Evolutionary conservation across 2,113 vertebrate genomes (phyloP), one percentile per base, ranked within the genome.

Genomic region (Rhynchopsitta pachyrhyncha): DNA sequence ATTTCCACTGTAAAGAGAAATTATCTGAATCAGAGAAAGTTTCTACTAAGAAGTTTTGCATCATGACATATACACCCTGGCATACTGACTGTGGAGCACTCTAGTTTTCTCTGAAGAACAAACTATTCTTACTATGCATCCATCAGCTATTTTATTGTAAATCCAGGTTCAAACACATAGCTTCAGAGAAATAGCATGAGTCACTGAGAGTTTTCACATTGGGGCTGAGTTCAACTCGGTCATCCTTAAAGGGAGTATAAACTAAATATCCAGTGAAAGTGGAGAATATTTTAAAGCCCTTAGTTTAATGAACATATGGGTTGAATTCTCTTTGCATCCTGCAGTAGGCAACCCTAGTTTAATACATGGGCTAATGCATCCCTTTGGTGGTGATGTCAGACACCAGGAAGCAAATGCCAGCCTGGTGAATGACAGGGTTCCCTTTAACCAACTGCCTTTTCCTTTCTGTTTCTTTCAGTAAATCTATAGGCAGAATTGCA

Each of bases 261-360:
- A 82, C 27, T 41, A 60, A 85, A 66, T 44, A 46, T 70, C 68
- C 67, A 70, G 71, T 52, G 66, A 46, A 96, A 95, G 28, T 68
- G 47, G 17, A 83, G 67, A 53, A 33, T 82, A 80, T 86, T 93
- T 88, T 82, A 93, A 92, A 62, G 29, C 49, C 74, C 14, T 90
- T 33, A 47, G 3, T 76, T 94, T 95, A 93, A 77, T 71, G 62
- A 96, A 11, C 17, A 33, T 23, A 35, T 71, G 52, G 39, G 50
- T 35, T 95, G 46, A 79, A 82, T 90, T 83, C 39, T 31, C 60
- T 77, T 71, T 96, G 62, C 62, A n/a, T 91, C 39, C 16, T 49
- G 25, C 37, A 83, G 39, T 35, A 94, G 47, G 52, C 33, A 89
- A 37, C 68, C 27, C 50, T 77, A 62, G 7, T 33, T 85, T 82